Evolutionary conservation across 2,888 invertebrate genomes (phyloP).

Genomic region (Cremastinae sp.): DNA sequence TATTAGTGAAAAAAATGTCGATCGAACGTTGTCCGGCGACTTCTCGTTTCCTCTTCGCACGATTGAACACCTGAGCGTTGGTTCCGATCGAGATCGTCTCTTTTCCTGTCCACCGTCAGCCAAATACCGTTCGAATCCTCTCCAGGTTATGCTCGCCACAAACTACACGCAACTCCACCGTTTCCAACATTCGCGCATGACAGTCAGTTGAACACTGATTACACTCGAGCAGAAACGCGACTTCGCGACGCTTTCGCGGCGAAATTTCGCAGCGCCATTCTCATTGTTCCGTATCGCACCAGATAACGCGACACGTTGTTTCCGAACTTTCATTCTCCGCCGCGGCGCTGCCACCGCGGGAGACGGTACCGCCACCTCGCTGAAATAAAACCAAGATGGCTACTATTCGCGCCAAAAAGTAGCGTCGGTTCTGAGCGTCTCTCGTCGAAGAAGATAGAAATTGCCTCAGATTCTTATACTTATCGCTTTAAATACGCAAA

Average conservation of each 20-base stretch:
- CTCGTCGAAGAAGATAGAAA: too few species aligned
- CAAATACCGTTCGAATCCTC: constrained; percentile 19
- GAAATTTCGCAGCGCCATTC: too few species aligned
- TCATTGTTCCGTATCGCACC: too few species aligned
- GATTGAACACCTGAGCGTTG: background rate
- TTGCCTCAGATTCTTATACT: too few species aligned
- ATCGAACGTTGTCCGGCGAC: constrained; percentile 4
- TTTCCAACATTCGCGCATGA: constrained; percentile 26
- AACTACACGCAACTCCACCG: constrained; percentile 53
- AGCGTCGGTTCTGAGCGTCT: too few species aligned
- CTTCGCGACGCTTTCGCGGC: background rate
- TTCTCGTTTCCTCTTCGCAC: background rate
- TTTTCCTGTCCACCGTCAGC: constrained; percentile 16
- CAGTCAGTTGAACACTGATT: constrained; percentile 27
- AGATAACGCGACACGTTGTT: too few species aligned
- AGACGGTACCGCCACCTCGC: too few species aligned
- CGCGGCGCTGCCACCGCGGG: too few species aligned
- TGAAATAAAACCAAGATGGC: background rate
- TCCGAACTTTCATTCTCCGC: too few species aligned
- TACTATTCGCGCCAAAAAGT: too few species aligned
- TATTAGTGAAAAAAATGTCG: constrained; percentile 29
- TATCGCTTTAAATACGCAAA: too few species aligned
- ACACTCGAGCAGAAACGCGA: constrained; percentile 25
- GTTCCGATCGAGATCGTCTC: constrained; percentile 3
- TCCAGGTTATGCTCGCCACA: constrained; percentile 40